phyloP scores from a whole-genome alignment of 2,797 vertebrate species.

The Heterohyrax brucei region DNA sequence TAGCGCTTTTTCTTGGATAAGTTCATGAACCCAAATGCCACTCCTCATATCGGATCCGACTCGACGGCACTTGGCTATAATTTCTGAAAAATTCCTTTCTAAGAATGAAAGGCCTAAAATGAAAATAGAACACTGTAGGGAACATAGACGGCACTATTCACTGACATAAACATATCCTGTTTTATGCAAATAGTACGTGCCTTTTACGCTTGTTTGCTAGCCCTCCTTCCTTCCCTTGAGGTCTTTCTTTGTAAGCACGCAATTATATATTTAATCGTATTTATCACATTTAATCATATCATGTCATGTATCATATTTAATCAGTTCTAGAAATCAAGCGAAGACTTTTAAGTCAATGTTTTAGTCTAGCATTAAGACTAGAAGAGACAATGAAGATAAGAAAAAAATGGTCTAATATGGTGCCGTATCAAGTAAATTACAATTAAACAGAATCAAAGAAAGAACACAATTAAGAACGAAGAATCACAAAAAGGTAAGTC shows the following conservation, averaged over 20 bases:
- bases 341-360: not conserved
- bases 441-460: not conserved
- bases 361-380: not conserved
- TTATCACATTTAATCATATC: too few relatives aligned
- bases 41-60: too few relatives aligned
- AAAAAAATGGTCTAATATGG: not conserved
- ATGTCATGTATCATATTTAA: not conserved
- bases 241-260: too few relatives aligned
- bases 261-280: too few relatives aligned
- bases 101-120: not conserved
- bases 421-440: not conserved
- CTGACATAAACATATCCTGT: too few relatives aligned
- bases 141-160: not conserved
- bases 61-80: too few relatives aligned
- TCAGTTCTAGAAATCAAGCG: not conserved
- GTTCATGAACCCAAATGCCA: too few relatives aligned
- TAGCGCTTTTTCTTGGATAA: too few relatives aligned
- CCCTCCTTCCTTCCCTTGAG: too few relatives aligned
- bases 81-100: not conserved
- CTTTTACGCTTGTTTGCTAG: too few relatives aligned
- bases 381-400: constrained; percentile 5
- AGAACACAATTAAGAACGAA: not conserved
- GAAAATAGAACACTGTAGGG: not conserved
- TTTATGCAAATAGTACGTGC: too few relatives aligned
- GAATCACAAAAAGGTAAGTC: not conserved